Evolutionary conservation across 2,797 vertebrate species (phyloP).

Genomic region (Limnodromus scolopaceus): DNA sequence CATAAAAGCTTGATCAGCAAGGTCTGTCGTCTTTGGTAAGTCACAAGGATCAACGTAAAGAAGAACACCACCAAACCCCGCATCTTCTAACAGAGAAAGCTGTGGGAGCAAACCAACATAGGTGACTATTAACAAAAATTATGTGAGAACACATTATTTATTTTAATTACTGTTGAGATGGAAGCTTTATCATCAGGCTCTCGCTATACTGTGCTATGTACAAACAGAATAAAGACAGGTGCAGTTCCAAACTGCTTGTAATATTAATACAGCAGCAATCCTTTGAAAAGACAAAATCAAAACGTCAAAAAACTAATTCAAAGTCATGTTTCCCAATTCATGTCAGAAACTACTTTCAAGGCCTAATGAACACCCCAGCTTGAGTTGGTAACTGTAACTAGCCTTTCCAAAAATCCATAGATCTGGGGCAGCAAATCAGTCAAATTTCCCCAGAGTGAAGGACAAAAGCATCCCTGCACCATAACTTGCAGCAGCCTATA

Average conservation of each 20-base stretch:
- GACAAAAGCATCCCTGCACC: background rate
- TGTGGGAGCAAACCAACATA: constrained; percentile 57
- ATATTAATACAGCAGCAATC: background rate
- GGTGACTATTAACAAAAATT: background rate
- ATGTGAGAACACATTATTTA: background rate
- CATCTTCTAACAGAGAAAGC: constrained; percentile 88
- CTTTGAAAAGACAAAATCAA: background rate
- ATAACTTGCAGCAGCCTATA: background rate
- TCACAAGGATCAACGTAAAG: constrained; percentile 92
- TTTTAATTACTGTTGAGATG: background rate
- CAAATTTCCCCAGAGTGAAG: background rate
- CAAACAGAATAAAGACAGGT: background rate
- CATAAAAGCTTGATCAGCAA: constrained; percentile 83
- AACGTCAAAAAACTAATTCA: background rate
- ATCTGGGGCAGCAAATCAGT: background rate
- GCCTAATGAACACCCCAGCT: background rate
- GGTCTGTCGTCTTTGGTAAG: constrained; percentile 72
- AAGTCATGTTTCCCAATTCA: background rate
- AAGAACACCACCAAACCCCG: constrained; percentile 89
- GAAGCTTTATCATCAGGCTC: background rate
- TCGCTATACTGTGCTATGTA: background rate
- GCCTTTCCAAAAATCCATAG: background rate
- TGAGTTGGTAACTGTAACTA: background rate
- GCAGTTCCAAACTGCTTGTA: background rate
- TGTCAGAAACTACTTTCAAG: background rate